These are phyloP conservation scores for Syngnathus typhle DNA, from an alignment of 2,113 vertebrate species.

Conservation along the genomic window DNA sequence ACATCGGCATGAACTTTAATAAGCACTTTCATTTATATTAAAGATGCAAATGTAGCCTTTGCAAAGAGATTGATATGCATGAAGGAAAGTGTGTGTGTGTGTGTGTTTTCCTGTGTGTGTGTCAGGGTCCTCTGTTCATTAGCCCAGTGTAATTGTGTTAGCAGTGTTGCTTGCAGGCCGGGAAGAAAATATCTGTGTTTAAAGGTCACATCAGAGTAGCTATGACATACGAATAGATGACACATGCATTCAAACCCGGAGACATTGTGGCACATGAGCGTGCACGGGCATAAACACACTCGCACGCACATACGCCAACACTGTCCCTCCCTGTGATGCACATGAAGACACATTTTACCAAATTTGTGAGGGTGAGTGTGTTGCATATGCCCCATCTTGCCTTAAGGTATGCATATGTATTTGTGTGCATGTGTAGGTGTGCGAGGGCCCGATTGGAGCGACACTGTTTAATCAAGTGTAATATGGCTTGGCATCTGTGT, in stretches of 20 bases:
- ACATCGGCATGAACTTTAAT: slow-evolving; percentile 64
- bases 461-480: slow-evolving; percentile 53
- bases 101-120: slow-evolving; percentile 40
- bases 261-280: not conserved
- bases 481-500: slow-evolving; percentile 44
- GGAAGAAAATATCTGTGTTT: slow-evolving; percentile 62
- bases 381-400: slow-evolving; percentile 18
- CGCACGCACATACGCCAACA: slow-evolving; percentile 13
- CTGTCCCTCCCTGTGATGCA: slow-evolving; percentile 9
- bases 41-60: slow-evolving; percentile 78
- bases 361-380: slow-evolving; percentile 17
- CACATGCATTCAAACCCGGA: slow-evolving; percentile 21
- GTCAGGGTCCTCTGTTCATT: slow-evolving; percentile 67
- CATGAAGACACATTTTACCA: slow-evolving; percentile 16
- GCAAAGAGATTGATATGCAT: slow-evolving; percentile 66
- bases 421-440: slow-evolving; percentile 38
- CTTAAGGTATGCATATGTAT: slow-evolving; percentile 38
- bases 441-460: slow-evolving; percentile 44
- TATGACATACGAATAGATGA: slow-evolving; percentile 58
- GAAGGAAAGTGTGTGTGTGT: slow-evolving; percentile 31
- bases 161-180: slow-evolving; percentile 59
- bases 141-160: slow-evolving; percentile 74
- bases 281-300: slow-evolving; percentile 14
- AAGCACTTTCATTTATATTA: slow-evolving; percentile 73
- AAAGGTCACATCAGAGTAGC: slow-evolving; percentile 68